Conservation (phyloP, 1,140 invertebrate genomes). For the Acromyrmex charruanus region DNA sequence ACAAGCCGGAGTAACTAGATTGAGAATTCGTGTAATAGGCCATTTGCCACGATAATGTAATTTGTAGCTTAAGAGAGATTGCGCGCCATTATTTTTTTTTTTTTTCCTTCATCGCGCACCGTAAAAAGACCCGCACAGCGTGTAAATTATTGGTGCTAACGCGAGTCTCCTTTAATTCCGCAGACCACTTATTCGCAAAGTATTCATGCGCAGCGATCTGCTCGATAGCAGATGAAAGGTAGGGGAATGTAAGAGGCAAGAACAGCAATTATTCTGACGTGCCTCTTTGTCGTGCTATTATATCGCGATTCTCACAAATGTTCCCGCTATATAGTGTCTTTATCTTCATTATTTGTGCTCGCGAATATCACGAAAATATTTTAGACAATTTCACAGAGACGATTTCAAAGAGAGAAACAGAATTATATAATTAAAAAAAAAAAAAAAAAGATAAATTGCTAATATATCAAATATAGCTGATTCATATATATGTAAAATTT, state of each 20-base stretch:
- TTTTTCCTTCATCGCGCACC: background rate
- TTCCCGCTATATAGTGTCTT: background rate
- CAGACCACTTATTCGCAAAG: conserved; percentile 49
- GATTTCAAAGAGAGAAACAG: background rate
- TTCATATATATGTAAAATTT: background rate
- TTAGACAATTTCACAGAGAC: background rate
- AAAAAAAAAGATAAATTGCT: background rate
- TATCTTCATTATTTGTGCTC: background rate
- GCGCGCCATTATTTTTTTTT: background rate
- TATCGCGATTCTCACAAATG: background rate
- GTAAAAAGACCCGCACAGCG: conserved; percentile 20
- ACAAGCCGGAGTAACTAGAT: conserved; percentile 46
- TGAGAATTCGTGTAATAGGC: conserved; percentile 56
- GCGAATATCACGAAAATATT: background rate
- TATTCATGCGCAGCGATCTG: conserved; percentile 25
- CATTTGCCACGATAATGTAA: conserved; percentile 58
- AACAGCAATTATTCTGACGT: conserved; percentile 46
- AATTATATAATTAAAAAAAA: background rate
- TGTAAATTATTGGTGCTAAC: conserved; percentile 57
- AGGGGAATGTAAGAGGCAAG: conserved; percentile 33
- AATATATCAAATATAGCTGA: background rate
- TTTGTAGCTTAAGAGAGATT: conserved; percentile 50
- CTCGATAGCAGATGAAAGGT: conserved; percentile 50
- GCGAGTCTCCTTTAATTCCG: conserved; percentile 54
- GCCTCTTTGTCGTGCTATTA: conserved; percentile 38